Base-by-base conservation (phyloP, 1,140 invertebrate genomes). In the Atta colombica region DNA sequence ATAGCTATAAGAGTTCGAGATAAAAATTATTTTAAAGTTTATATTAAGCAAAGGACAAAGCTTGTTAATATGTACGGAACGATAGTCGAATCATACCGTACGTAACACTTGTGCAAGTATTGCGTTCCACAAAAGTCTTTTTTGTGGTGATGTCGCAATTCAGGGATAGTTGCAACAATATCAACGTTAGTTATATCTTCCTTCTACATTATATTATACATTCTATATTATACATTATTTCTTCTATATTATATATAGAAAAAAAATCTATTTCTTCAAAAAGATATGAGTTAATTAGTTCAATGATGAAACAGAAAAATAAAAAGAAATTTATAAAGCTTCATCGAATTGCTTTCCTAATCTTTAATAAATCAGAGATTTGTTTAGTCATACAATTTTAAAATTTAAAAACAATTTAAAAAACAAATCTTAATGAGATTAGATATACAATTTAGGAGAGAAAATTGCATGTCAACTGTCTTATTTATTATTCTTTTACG, bases 1-100 rank as follows among this genome's bases (percentile, higher is more conserved):
- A 63, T 84, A 84, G 69, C 12, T 84, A 21, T 81, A 71, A 81
- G 66, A 21, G 35, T 39, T 58, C 6, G 49, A 69, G 39, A 21
- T 69, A 60, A 65, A 66, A 65, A 51, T 75, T 74, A 74, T 84
- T 84, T 75, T 84, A 75, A 45, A 84, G 14, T 84, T 75, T 74
- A 28, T 63, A 75, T 84, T 84, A 84, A 84, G 25, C 53, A 55
- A 84, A n/a, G 7, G 51, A 72, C 3, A 53, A 21, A 28, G 80
- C 6, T 74, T 75, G 55, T 84, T 61, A 84, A 74, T 75, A 84
- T 61, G n/a, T 75, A 74, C 55, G 25, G 39, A 61, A 84, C 53
- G 55, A 60, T 18, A 84, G 69, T 51, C 39, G 39, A 63, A 63
- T 60, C 28, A 75, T 84, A 84, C 16, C 49, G 16, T 51, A 25